These are phyloP conservation scores for human DNA, from an alignment of 2,113 vertebrate species.

Conservation along the genomic window DNA sequence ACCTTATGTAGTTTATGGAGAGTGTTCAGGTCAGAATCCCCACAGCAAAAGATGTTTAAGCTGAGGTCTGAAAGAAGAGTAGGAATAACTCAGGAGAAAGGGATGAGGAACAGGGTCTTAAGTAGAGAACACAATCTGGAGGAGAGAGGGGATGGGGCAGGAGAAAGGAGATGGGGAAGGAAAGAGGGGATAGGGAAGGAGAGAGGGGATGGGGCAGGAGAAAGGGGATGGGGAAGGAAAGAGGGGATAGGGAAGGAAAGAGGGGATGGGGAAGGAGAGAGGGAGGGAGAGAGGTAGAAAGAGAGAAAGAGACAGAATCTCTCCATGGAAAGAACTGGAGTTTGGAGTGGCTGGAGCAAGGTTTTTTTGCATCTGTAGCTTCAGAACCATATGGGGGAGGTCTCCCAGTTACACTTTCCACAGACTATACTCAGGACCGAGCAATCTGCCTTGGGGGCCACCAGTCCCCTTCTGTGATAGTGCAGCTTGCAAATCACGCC, in stretches of 20 bases:
- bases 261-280: too few species aligned
- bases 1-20: too few species aligned
- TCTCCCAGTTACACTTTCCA: background rate
- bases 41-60: background rate
- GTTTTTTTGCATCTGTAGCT: background rate
- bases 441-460: background rate
- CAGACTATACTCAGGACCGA: background rate
- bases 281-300: background rate
- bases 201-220: too few species aligned
- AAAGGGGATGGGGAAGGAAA: background rate
- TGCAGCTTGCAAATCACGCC: conserved; percentile 61
- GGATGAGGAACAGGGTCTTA: background rate
- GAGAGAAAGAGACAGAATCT: too few species aligned
- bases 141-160: too few species aligned
- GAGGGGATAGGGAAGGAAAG: too few species aligned
- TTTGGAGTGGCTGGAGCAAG: background rate
- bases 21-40: background rate
- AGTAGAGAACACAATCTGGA: background rate
- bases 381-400: background rate
- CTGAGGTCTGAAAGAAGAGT: background rate
- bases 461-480: conserved; percentile 65
- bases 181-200: too few species aligned
- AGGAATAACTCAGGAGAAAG: background rate
- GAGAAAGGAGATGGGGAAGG: too few species aligned
- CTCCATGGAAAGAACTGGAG: background rate